Conservation (phyloP, 2,113 vertebrate genomes). For the Percopsis transmontana region DNA sequence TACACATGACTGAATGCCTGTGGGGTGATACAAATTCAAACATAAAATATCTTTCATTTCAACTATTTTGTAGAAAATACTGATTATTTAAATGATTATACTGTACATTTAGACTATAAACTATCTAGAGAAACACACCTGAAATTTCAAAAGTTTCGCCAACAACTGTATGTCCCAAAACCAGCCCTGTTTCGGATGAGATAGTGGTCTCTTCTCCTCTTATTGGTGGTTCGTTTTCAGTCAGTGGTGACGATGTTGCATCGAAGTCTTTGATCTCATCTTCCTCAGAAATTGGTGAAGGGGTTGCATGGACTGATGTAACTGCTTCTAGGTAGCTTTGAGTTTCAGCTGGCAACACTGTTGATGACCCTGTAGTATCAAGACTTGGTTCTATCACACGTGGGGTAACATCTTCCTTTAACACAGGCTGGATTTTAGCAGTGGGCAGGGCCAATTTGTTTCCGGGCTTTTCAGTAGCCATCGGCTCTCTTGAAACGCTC, state of each 20-base stretch:
- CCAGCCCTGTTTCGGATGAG: constrained; percentile 14
- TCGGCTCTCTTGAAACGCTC: constrained; percentile 19
- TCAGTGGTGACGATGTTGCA: constrained; percentile 3
- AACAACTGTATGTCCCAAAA: constrained; percentile 57
- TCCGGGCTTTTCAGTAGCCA: constrained; percentile 24
- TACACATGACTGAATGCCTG: constrained; percentile 85
- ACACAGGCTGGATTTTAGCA: constrained; percentile 58
- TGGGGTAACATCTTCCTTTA: constrained; percentile 51
- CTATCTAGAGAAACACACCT: constrained; percentile 56
- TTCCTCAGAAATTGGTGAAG: constrained; percentile 17
- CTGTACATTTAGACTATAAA: not conserved
- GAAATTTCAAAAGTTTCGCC: constrained; percentile 70
- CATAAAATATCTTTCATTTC: not conserved
- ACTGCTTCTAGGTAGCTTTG: constrained; percentile 20
- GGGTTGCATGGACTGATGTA: constrained; percentile 22
- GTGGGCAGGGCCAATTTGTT: constrained; percentile 22
- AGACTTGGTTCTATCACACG: not conserved
- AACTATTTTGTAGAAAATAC: not conserved
- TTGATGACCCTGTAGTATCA: constrained; percentile 11
- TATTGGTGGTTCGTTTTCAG: constrained; percentile 25
- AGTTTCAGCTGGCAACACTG: constrained; percentile 20
- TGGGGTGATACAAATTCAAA: constrained; percentile 4
- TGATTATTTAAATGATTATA: not conserved
- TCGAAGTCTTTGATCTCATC: constrained; percentile 15
- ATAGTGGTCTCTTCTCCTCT: constrained; percentile 29